Evolutionary conservation across 2,797 vertebrate genomes (phyloP), one percentile per base, ranked within the genome.

Genomic region (Mallotus villosus): DNA sequence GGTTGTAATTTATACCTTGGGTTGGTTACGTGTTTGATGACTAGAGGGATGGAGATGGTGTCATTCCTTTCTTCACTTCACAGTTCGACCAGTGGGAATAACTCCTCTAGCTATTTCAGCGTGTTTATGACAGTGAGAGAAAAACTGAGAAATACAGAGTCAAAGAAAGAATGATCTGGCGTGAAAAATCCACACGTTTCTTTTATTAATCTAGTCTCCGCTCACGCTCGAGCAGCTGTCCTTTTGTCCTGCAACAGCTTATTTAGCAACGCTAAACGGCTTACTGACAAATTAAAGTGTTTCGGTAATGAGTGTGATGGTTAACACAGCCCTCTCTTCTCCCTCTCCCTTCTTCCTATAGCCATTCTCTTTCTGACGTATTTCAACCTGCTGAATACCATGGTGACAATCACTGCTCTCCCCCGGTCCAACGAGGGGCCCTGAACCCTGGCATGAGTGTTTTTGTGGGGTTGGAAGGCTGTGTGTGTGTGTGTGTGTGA

Each of bases 221-320:
- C 19, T 63, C 66, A 68, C 67, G 22, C 53, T 77, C 70, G 75
- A 63, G 24, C 63, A 7, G 37, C 37, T 34, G 72, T 57, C 68
- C 68, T 74, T 87, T 86, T 87, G 81, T 82, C 63, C 71, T 71
- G 73, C 65, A 73, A 84, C 81, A 85, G 81, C 88, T 88, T 87
- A 88, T 89, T 84, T 88, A 84, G 87, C 85, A 68, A 63, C 80
- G 75, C 85, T 88, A 90, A 89, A 88, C 86, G 85, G 85, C 85
- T 89, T 87, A 85, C 84, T 86, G 86, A 90, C 88, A 90, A 87
- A 89, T 88, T 83, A 86, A 85, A 87, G 84, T 88, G 86, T 87
- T 82, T 83, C 74, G 75, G 87, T 90, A 89, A 90, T 89, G 81
- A 82, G 74, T 80, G 81, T 76, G 82, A 87, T 81, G 59, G 85